A percentile compares a stretch with the other conserved stretches of the same genome.
Evolutionary conservation across 2,888 invertebrate genomes (phyloP).

Genomic region (Synanthedon vespiformis): DNA sequence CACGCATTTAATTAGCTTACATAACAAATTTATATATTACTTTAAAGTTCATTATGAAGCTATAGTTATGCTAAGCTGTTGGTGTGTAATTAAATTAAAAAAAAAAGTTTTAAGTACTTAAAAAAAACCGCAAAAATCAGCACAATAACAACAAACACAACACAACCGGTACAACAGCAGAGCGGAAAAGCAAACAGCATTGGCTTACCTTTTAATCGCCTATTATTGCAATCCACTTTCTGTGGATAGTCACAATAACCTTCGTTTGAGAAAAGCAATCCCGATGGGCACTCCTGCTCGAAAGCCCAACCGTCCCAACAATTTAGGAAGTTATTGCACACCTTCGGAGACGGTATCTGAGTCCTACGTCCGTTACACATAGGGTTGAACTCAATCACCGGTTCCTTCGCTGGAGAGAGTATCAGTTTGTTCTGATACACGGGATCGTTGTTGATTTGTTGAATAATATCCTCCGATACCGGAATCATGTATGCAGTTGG

Average conservation of each 20-base stretch:
- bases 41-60: too few relatives aligned
- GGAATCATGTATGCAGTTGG: constrained; percentile 48
- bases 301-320: constrained; percentile 79
- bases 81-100: too few relatives aligned
- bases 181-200: constrained; percentile 1
- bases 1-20: too few relatives aligned
- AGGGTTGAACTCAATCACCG: constrained; percentile 35
- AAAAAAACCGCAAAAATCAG: too few relatives aligned
- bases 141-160: too few relatives aligned
- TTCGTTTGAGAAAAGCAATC: constrained; percentile 70
- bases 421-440: constrained; percentile 43
- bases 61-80: too few relatives aligned
- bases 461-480: constrained; percentile 48
- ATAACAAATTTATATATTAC: too few relatives aligned
- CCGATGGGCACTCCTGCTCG: constrained; percentile 75
- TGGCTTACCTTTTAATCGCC: constrained; percentile 42
- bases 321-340: constrained; percentile 75
- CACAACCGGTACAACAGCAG: too few relatives aligned
- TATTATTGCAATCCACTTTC: constrained; percentile 73
- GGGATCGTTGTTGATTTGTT: constrained; percentile 44
- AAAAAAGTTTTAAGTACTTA: too few relatives aligned
- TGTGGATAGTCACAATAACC: constrained; percentile 75
- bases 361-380: constrained; percentile 64
- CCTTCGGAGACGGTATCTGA: constrained; percentile 71
- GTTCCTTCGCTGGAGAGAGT: constrained; percentile 31